phyloP scores from a whole-genome alignment of 2,113 vertebrate species.

The Bufo gargarizans region DNA sequence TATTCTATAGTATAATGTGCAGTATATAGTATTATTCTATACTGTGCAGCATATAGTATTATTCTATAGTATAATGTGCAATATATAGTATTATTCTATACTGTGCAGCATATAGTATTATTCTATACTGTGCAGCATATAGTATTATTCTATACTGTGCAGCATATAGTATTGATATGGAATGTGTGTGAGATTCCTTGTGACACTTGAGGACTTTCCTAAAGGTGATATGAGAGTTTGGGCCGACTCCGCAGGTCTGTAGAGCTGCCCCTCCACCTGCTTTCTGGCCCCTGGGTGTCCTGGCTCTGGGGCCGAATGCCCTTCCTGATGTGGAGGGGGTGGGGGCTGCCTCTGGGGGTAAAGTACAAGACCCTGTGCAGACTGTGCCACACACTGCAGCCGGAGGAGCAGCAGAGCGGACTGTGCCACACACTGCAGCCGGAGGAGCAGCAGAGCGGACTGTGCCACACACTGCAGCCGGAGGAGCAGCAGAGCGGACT shows the following conservation, averaged over 20 bases:
- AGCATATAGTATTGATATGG: too few species aligned
- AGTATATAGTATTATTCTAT: too few species aligned
- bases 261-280: not conserved
- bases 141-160: too few species aligned
- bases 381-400: not conserved
- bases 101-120: too few species aligned
- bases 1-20: too few species aligned
- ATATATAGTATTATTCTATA: not conserved
- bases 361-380: not conserved
- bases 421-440: not conserved
- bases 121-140: too few species aligned
- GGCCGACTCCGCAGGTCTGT: too few species aligned
- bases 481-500: not conserved
- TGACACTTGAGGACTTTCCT: too few species aligned
- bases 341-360: not conserved
- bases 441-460: not conserved
- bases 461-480: not conserved
- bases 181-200: too few species aligned
- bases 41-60: too few species aligned
- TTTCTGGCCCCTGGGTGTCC: not conserved
- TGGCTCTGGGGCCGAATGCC: not conserved
- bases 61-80: not conserved
- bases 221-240: too few species aligned
- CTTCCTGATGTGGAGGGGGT: not conserved
- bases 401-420: not conserved